phyloP scores from a whole-genome alignment of 2,797 vertebrate genomes.

The Ispidina lecontei region DNA sequence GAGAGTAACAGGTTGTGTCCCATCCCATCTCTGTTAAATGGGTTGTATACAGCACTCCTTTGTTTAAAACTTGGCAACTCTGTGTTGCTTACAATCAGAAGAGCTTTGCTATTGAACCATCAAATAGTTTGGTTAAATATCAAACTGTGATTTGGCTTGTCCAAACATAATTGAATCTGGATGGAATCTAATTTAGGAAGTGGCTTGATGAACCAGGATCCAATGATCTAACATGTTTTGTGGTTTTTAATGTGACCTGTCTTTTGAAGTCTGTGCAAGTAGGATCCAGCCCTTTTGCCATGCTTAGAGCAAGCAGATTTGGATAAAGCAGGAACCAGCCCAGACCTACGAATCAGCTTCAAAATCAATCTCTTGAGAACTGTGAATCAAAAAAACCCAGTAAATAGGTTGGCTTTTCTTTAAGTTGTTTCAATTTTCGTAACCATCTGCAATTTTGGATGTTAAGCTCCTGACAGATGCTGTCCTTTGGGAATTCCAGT shows the following conservation, averaged over 20 bases:
- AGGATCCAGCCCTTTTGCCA: not conserved
- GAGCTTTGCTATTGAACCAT: constrained; percentile 14
- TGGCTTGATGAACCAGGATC: not conserved
- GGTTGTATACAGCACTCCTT: not conserved
- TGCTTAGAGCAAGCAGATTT: not conserved
- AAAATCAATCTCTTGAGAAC: not conserved
- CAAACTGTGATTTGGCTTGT: constrained; percentile 1
- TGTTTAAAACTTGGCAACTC: not conserved
- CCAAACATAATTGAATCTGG: not conserved
- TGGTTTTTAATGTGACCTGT: not conserved
- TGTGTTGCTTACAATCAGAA: not conserved
- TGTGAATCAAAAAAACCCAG: not conserved
- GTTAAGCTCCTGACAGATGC: not conserved
- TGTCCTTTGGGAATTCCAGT: constrained; percentile 25
- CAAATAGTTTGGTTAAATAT: constrained; percentile 15
- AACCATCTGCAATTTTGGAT: not conserved
- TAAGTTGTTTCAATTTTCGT: constrained; percentile 13
- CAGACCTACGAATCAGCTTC: not conserved
- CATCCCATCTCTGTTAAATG: not conserved
- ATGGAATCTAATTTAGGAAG: not conserved
- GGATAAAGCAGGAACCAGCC: not conserved
- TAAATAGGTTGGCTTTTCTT: not conserved
- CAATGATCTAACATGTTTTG: not conserved
- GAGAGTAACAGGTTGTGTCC: not conserved
- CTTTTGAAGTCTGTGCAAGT: not conserved